phyloP scores from a whole-genome alignment of 2,797 vertebrate species.

The Erpetoichthys calabaricus region DNA sequence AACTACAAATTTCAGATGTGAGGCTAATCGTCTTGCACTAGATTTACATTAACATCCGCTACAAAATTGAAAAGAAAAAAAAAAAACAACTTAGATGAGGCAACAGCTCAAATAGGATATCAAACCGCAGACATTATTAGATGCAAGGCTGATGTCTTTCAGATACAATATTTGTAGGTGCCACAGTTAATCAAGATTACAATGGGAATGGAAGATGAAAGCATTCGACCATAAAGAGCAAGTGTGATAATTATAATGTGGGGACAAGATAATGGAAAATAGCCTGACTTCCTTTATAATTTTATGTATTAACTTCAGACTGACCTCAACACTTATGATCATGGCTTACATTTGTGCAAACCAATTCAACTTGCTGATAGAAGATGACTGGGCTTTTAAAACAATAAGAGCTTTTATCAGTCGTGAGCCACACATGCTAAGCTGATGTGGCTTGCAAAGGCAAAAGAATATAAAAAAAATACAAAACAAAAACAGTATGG shows the following conservation, averaged over 20 bases:
- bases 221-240: constrained; percentile 71
- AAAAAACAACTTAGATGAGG: constrained; percentile 31
- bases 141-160: constrained; percentile 61
- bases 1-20: constrained; percentile 26
- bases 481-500: no score
- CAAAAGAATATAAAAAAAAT: no score
- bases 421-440: no score
- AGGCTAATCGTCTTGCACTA: constrained; percentile 30
- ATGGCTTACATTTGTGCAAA: constrained; percentile 55
- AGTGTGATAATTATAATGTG: constrained; percentile 64
- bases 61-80: constrained; percentile 28
- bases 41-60: constrained; percentile 36
- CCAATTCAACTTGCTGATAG: constrained; percentile 45
- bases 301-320: constrained; percentile 55
- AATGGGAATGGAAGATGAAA: constrained; percentile 62
- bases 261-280: constrained; percentile 77
- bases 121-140: constrained; percentile 61
- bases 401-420: no score
- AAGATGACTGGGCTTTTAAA: not conserved
- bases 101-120: constrained; percentile 45
- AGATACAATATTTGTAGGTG: constrained; percentile 63
- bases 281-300: constrained; percentile 57
- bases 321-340: constrained; percentile 58
- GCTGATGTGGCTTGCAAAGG: no score
- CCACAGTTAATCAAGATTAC: constrained; percentile 78